These are phyloP conservation scores for Hermaeophaga mercurialis DNA, from an alignment of 2,888 invertebrate genomes.

Conservation along the genomic window DNA sequence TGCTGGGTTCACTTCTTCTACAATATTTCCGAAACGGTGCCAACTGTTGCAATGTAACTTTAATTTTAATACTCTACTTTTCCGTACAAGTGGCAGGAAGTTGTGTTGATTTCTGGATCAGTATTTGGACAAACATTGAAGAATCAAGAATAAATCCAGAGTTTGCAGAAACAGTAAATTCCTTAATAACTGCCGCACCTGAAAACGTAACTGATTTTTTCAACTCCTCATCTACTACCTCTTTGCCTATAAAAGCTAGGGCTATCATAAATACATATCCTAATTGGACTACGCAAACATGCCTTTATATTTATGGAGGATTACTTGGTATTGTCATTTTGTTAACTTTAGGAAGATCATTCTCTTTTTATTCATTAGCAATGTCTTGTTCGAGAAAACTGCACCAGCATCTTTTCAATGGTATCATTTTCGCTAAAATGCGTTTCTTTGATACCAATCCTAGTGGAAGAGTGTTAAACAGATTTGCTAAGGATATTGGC, in stretches of 20 bases:
- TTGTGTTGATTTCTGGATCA: conserved; percentile 74
- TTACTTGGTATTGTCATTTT: conserved; percentile 61
- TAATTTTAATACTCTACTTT: conserved; percentile 61
- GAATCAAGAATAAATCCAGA: conserved; percentile 41
- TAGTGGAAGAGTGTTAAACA: conserved; percentile 64
- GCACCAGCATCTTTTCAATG: conserved; percentile 57
- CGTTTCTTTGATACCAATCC: conserved; percentile 70
- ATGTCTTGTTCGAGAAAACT: conserved; percentile 66
- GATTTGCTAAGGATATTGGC: conserved; percentile 71
- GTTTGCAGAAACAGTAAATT: background rate
- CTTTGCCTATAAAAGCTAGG: too few species aligned
- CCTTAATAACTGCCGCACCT: too few species aligned
- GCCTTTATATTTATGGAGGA: conserved; percentile 66
- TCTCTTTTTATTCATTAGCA: conserved; percentile 72
- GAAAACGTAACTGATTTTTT: background rate
- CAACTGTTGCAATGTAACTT: conserved; percentile 60
- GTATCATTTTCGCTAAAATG: conserved; percentile 65
- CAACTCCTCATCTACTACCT: background rate
- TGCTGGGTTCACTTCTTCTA: conserved; percentile 64
- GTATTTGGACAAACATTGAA: conserved; percentile 64
- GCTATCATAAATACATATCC: conserved; percentile 1
- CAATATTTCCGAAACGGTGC: conserved; percentile 64
- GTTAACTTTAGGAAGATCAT: conserved; percentile 66
- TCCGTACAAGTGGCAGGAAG: conserved; percentile 68
- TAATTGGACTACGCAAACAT: conserved; percentile 52